phyloP scores from a whole-genome alignment of 1,140 invertebrate species.

The Asobara japonica region DNA sequence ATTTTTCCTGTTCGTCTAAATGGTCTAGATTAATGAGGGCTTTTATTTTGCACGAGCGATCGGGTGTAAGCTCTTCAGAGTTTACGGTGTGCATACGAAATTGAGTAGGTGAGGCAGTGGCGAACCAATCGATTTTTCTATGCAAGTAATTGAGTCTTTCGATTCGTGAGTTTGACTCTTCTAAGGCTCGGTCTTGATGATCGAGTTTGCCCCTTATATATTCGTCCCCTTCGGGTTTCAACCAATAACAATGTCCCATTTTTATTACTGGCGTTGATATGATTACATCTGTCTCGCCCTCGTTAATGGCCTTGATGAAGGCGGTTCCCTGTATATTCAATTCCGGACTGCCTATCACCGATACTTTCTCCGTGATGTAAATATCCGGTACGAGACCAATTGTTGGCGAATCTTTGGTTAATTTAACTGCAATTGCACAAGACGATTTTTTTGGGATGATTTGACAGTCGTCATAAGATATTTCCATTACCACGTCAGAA shows the following conservation, averaged over 20 bases:
- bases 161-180: neutral
- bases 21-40: neutral
- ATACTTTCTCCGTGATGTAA: neutral
- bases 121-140: neutral
- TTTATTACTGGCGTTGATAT: neutral
- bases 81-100: neutral
- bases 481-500: neutral
- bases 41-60: neutral
- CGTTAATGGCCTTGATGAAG: neutral
- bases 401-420: neutral
- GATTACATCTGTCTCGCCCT: neutral
- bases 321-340: neutral
- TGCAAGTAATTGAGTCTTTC: neutral
- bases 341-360: neutral
- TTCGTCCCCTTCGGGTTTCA: neutral
- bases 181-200: neutral
- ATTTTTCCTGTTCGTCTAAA: neutral
- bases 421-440: neutral
- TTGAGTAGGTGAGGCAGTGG: neutral
- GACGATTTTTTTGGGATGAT: neutral
- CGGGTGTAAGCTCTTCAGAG: neutral
- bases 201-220: neutral
- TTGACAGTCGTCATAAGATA: neutral
- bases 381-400: neutral
- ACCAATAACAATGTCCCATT: neutral